Evolutionary conservation across 92 coral and sea anemone species (phyloP).

Genomic region (Galaxea fascicularis): DNA sequence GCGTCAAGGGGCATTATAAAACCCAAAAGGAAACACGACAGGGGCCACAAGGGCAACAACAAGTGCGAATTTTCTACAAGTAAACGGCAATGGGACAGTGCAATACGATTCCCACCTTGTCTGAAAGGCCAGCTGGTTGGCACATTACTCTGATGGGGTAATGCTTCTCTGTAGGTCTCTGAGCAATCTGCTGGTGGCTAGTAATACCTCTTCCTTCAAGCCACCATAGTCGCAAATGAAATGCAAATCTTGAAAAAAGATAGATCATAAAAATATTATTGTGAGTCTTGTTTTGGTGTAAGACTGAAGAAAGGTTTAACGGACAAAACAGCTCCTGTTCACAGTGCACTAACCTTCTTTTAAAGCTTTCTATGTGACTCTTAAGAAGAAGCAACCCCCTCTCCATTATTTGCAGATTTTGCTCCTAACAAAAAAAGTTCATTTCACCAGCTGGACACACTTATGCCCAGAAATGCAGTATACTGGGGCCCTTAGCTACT

Average conservation of each 20-base stretch:
- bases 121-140: slow-evolving; percentile 98
- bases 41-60: no score
- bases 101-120: slow-evolving; percentile 70
- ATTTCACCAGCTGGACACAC: neutral
- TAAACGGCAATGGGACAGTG: neutral
- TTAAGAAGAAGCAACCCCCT: slow-evolving; percentile 50
- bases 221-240: slow-evolving; percentile 93
- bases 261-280: no score
- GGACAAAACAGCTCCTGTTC: neutral
- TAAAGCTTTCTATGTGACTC: neutral
- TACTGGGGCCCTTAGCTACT: no score
- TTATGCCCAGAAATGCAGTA: no score
- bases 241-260: slow-evolving; percentile 77
- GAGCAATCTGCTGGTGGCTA: slow-evolving; percentile 86
- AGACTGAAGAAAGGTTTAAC: no score
- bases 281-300: no score
- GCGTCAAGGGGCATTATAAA: no score
- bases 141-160: slow-evolving; percentile 98
- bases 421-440: slow-evolving; percentile 54
- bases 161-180: slow-evolving; percentile 87
- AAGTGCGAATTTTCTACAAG: neutral
- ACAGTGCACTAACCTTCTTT: slow-evolving; percentile 72
- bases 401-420: slow-evolving; percentile 89
- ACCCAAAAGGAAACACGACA: no score
- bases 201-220: slow-evolving; percentile 95